Base-by-base conservation (phyloP, 1,140 invertebrate genomes). In the Euwallacea similis region DNA sequence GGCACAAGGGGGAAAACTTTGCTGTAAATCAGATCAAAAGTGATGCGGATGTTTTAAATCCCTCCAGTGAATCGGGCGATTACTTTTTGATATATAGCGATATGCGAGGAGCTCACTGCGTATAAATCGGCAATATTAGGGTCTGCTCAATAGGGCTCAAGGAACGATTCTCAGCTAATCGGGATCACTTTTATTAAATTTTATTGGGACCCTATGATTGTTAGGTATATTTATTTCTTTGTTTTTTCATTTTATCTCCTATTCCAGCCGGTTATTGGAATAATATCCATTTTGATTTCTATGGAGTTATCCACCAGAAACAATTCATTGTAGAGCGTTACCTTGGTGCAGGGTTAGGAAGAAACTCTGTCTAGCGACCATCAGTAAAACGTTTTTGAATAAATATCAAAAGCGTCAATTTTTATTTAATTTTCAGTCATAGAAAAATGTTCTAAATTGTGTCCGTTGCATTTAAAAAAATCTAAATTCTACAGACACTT, bases 21-120 rank as follows among this genome's bases (percentile, higher is more conserved):
- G 47, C 63, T 53, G 46, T 65, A 65, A 65, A 65, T 65, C 63
- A 65, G 63, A 65, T 65, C 63, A 65, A 65, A 65, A 65, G 33
- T 54, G 63, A 65, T 54, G 50, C 50, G 46, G 15, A 65, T 54
- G 63, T 65, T 65, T 65, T 65, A 65, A 65, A 65, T 65, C 63
- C 63, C 63, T 54, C 50, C 63, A 65, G 63, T 65, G 63, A 65
- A 50, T 65, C 63, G 46, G 63, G 63, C 63, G 63, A 65, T 65
- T 65, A 42, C 63, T 65, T 65, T 65, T 65, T 65, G 63, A 65
- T 65, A 65, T 65, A 65, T 65, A 42, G 43, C 43, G 44, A 50
- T 50, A 50, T 46, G 43, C 43, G 44, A 47, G 63, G 15, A 54
- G 63, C 63, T 65, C 46, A 9, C 60, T 65, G 63, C 63, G 46